A percentile compares a stretch with the other conserved stretches of the same genome.
These are phyloP conservation scores for Falcaria lacertinaria DNA, from an alignment of 2,888 invertebrate genomes.

Conservation along the genomic window DNA sequence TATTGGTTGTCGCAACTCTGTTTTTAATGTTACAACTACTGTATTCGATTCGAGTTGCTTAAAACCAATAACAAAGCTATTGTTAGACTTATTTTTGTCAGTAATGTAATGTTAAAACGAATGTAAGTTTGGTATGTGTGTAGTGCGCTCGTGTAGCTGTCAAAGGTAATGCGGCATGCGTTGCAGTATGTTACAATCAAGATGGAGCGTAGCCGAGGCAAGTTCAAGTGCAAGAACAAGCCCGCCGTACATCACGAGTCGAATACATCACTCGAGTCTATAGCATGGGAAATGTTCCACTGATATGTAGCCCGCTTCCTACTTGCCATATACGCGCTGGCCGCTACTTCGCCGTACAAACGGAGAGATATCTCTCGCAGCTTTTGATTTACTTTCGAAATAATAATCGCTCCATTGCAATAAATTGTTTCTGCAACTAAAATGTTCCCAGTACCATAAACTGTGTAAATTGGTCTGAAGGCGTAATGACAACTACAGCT, in stretches of 20 bases:
- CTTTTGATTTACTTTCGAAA: constrained; percentile 18
- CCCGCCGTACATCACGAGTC: constrained; percentile 48
- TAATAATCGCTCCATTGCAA: constrained; percentile 11
- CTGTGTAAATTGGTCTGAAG: not conserved
- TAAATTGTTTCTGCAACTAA: not conserved
- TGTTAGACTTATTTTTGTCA: constrained; percentile 6
- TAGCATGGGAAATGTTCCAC: constrained; percentile 65
- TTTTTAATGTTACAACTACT: constrained; percentile 33
- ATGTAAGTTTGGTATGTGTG: constrained; percentile 5
- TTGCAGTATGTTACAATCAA: constrained; percentile 37
- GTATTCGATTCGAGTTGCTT: constrained; percentile 20
- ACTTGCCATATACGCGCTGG: constrained; percentile 62
- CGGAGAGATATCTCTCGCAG: constrained; percentile 18
- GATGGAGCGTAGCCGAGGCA: constrained; percentile 36
- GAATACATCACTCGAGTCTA: constrained; percentile 59
- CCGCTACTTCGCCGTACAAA: constrained; percentile 35
- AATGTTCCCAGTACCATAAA: not conserved
- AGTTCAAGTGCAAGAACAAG: constrained; percentile 66
- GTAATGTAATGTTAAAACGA: not conserved
- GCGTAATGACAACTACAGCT: not conserved
- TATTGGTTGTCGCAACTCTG: constrained; percentile 52
- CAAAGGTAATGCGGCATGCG: constrained; percentile 19
- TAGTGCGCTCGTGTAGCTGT: constrained; percentile 11
- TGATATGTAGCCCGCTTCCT: constrained; percentile 51
- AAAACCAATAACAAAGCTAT: constrained; percentile 34